These are phyloP conservation scores for Troides oblongomaculatus DNA, from an alignment of 2,888 invertebrate species.

Conservation along the genomic window DNA sequence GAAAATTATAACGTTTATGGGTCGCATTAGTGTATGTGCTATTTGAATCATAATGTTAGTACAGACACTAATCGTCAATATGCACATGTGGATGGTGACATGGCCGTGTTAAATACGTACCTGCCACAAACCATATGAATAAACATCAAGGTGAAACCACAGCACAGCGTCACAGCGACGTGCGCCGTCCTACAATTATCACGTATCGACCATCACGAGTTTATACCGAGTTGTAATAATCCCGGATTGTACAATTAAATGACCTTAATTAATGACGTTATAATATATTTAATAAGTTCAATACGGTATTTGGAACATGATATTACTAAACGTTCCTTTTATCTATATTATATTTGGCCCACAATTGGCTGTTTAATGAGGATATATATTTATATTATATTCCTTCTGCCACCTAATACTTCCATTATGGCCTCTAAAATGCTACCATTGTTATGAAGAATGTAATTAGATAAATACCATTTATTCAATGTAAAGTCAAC, in stretches of 20 bases:
- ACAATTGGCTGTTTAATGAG: too few relatives aligned
- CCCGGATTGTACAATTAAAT: slow-evolving; percentile 34
- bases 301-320: too few relatives aligned
- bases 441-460: too few relatives aligned
- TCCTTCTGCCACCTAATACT: too few relatives aligned
- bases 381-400: too few relatives aligned
- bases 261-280: slow-evolving; percentile 23
- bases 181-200: slow-evolving; percentile 44
- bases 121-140: slow-evolving; percentile 66
- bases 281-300: background rate
- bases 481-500: too few relatives aligned
- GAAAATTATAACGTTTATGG: too few relatives aligned
- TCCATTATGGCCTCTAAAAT: too few relatives aligned
- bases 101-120: slow-evolving; percentile 45
- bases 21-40: slow-evolving; percentile 11
- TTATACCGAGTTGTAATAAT: slow-evolving; percentile 36
- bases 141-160: slow-evolving; percentile 73
- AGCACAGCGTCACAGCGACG: slow-evolving; percentile 44
- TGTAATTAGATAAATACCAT: too few relatives aligned
- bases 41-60: slow-evolving; percentile 33
- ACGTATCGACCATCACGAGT: slow-evolving; percentile 35
- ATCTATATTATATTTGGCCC: too few relatives aligned
- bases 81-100: slow-evolving; percentile 40
- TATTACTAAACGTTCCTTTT: too few relatives aligned
- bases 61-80: slow-evolving; percentile 38